Base-by-base conservation (phyloP, 2,113 vertebrate species). In the Naja naja region DNA sequence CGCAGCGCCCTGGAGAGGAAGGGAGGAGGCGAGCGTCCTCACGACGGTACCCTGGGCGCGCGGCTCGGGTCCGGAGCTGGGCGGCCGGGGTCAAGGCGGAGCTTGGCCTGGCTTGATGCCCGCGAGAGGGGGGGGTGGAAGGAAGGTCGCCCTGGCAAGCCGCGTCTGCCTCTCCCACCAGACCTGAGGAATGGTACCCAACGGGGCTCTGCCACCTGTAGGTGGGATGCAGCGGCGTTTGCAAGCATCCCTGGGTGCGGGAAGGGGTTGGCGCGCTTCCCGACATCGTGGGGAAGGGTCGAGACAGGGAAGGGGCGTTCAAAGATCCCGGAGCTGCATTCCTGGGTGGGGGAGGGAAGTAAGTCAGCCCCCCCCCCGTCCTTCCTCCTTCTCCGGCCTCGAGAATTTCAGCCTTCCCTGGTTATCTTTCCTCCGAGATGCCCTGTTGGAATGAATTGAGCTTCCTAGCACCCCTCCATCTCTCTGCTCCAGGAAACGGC, bases 1-100 rank as follows among this genome's bases (percentile, higher is more conserved):
- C 96, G 93, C 94, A 43, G 88, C 92, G 53, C 94, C 88, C 93
- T 20, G 69, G 64, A n/a, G 30, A 16, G 30, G 4, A 34, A 60
- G 25, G 25, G 25, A 27, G 58, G 4, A 30, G 27, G 3, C 2
- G 23, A 25, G 23, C n/a, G n/a, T 81, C 39, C 6, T 22, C 69
- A 39, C 69, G n/a, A 8, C n/a, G 16, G 69, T 8, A 69, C 5
- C 7, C 69, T 14, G n/a, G n/a, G 60, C 27, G 30, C 11, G 27
- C 60, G 5, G 30, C 30, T n/a, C 64, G 12, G 64, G 14, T 74
- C 64, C 14, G 30, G 64, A 34, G 64, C 64, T 34, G n/a, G 60
- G 30, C 30, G 30, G 30, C 14, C 14, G 12, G 60, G 27, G 60
- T 64, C 60, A 69, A 69, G 60, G 60, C 30, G 60, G 60, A 69